A percentile compares a stretch with the other conserved stretches of the same genome.
phyloP scores from a whole-genome alignment of 2,113 vertebrate species.

The Pundamilia nyererei region DNA sequence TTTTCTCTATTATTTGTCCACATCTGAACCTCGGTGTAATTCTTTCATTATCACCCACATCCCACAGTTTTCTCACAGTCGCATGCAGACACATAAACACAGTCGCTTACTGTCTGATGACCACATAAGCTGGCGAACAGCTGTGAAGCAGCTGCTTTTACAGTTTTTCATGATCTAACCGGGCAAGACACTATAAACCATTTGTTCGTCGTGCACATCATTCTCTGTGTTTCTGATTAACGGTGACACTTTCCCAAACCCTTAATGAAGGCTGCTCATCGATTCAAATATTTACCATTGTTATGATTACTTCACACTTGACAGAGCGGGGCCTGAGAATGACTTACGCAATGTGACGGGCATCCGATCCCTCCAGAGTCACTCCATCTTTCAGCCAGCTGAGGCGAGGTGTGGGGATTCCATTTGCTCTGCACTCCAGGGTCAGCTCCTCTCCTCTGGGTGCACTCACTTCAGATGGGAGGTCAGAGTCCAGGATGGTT shows the following conservation, averaged over 20 bases:
- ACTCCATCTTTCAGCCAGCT: slow-evolving; percentile 83
- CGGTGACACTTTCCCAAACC: not conserved
- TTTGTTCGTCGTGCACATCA: slow-evolving; percentile 9
- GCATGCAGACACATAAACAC: not conserved
- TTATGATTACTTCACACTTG: not conserved
- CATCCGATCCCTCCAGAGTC: slow-evolving; percentile 57
- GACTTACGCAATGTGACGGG: slow-evolving; percentile 58
- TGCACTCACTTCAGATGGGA: slow-evolving; percentile 72
- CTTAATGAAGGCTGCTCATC: not conserved
- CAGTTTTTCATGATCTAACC: slow-evolving; percentile 15
- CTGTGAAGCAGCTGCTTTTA: slow-evolving; percentile 47
- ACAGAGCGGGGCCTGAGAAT: not conserved
- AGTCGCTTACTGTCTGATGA: not conserved
- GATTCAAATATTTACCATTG: not conserved
- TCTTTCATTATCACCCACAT: slow-evolving; percentile 24
- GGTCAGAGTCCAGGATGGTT: slow-evolving; percentile 65
- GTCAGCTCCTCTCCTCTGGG: slow-evolving; percentile 67
- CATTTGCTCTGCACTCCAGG: slow-evolving; percentile 76
- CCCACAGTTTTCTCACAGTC: slow-evolving; percentile 29
- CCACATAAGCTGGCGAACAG: slow-evolving; percentile 23
- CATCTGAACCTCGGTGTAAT: not conserved
- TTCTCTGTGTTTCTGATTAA: not conserved
- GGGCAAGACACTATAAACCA: not conserved
- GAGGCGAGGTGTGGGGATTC: slow-evolving; percentile 75
- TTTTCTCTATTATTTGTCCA: not conserved